A percentile compares a stretch with the other conserved stretches of the same genome.
phyloP scores from a whole-genome alignment of 2,113 vertebrate genomes.

The Coptodon bakossiorum region DNA sequence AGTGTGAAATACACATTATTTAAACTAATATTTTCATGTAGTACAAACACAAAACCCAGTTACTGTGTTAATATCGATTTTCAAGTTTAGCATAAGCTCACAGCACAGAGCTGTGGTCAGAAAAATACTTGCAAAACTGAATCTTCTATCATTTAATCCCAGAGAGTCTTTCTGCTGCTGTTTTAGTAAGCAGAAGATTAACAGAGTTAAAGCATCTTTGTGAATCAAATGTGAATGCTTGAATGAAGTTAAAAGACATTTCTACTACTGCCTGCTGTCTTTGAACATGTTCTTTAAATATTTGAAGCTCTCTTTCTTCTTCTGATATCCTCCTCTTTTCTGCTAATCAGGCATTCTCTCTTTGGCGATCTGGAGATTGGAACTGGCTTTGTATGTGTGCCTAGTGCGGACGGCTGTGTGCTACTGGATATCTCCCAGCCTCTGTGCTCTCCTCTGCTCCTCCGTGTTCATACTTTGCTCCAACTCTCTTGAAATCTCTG shows the following conservation, averaged over 20 bases:
- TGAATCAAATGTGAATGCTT: slow-evolving; percentile 12
- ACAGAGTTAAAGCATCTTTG: background rate
- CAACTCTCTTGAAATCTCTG: background rate
- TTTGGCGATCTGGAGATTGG: slow-evolving; percentile 19
- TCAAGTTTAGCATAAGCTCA: background rate
- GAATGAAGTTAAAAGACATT: slow-evolving; percentile 5
- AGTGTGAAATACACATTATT: background rate
- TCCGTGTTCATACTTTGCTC: background rate
- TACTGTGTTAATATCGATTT: background rate
- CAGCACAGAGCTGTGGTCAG: background rate
- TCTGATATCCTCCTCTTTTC: background rate
- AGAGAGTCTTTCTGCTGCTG: background rate
- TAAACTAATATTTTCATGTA: background rate
- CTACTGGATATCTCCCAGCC: slow-evolving; percentile 3
- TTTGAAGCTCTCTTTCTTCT: slow-evolving; percentile 2
- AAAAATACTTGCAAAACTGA: background rate
- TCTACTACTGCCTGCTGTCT: background rate
- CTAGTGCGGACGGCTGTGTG: background rate
- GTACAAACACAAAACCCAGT: background rate
- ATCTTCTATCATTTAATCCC: background rate
- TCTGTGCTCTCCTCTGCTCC: background rate
- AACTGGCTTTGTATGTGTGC: slow-evolving; percentile 7
- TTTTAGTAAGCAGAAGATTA: slow-evolving; percentile 8
- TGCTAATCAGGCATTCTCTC: slow-evolving; percentile 4
- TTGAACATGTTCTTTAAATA: slow-evolving; percentile 28